phyloP scores from a whole-genome alignment of 2,888 invertebrate species.

The Himalopsyche anomala region DNA sequence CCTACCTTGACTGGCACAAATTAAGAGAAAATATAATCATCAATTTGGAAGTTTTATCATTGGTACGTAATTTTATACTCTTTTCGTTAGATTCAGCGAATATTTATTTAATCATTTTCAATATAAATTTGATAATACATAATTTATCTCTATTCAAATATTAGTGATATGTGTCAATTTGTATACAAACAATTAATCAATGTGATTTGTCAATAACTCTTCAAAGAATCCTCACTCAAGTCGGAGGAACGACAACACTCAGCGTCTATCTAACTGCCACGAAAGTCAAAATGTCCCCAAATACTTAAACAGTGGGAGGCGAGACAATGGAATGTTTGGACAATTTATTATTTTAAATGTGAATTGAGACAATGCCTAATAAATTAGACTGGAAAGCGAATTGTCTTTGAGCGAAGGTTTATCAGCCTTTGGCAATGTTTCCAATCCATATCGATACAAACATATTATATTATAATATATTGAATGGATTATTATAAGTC shows the following conservation, averaged over 20 bases:
- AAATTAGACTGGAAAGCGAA: slow-evolving; percentile 58
- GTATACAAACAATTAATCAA: too few species aligned
- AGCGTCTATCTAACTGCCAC: neutral
- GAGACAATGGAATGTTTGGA: slow-evolving; percentile 63
- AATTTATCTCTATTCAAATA: too few species aligned
- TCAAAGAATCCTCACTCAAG: neutral
- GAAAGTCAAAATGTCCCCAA: slow-evolving; percentile 56
- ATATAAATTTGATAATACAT: too few species aligned
- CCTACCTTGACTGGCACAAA: too few species aligned
- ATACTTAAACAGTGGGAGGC: slow-evolving; percentile 59
- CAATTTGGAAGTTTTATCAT: too few species aligned
- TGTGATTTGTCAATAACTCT: too few species aligned
- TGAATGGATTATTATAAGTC: too few species aligned
- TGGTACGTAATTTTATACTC: too few species aligned
- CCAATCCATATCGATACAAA: neutral
- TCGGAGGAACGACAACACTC: neutral
- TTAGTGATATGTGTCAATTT: too few species aligned
- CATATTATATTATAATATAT: neutral
- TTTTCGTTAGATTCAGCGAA: too few species aligned
- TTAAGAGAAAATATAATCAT: too few species aligned
- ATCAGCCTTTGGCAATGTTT: slow-evolving; percentile 24
- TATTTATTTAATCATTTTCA: too few species aligned
- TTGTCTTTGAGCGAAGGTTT: slow-evolving; percentile 42
- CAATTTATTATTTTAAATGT: slow-evolving; percentile 64
- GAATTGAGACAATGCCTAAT: slow-evolving; percentile 60